A percentile compares a stretch with the other conserved stretches of the same genome.
phyloP scores from a whole-genome alignment of 2,113 vertebrate genomes.

The Marmota flaviventris region DNA sequence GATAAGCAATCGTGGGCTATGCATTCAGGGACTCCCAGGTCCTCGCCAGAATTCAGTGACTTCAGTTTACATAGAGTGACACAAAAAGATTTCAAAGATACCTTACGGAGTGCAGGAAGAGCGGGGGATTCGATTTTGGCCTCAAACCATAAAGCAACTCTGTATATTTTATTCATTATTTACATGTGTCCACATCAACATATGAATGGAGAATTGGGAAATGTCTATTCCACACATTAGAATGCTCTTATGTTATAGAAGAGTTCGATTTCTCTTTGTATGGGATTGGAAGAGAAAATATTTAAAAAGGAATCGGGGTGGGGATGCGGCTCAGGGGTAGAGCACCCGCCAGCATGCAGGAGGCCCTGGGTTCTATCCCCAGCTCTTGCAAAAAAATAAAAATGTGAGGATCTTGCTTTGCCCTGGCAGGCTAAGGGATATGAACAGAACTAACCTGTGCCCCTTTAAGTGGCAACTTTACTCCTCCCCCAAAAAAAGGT shows the following conservation, averaged over 20 bases:
- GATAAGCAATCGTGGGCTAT: background rate
- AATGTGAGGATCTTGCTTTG: background rate
- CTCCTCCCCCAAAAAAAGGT: background rate
- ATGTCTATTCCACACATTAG: background rate
- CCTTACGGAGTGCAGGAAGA: background rate
- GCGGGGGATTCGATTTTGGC: background rate
- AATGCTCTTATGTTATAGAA: background rate
- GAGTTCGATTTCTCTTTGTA: too few species aligned
- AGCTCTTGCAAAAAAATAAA: background rate
- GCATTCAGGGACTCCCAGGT: background rate
- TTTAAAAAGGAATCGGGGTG: background rate
- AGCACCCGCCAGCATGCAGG: too few species aligned
- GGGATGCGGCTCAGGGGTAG: too few species aligned
- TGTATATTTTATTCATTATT: background rate
- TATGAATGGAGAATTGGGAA: background rate
- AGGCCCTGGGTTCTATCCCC: too few species aligned
- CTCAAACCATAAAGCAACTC: background rate
- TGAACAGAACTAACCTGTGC: background rate
- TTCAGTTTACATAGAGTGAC: background rate
- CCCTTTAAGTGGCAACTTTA: background rate
- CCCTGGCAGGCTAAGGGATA: background rate
- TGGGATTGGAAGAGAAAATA: background rate
- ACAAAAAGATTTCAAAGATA: background rate
- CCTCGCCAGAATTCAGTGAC: background rate
- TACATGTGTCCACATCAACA: background rate